A percentile compares a stretch with the other conserved stretches of the same genome.
Evolutionary conservation across 2,888 invertebrate genomes (phyloP).

Genomic region (Epistrophe grossulariae): DNA sequence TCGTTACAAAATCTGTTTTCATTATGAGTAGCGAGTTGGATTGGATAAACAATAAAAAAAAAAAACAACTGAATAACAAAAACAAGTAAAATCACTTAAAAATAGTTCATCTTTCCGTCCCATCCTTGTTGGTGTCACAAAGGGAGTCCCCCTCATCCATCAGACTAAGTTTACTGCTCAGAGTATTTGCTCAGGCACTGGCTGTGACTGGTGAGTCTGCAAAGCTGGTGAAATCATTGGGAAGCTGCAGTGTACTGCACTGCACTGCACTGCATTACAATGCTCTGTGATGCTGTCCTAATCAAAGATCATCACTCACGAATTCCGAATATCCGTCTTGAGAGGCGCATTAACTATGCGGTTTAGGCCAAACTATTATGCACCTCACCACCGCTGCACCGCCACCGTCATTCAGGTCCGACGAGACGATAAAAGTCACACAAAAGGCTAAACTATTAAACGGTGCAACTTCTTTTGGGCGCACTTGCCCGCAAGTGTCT

Average conservation of each 20-base stretch:
- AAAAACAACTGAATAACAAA: constrained; percentile 5
- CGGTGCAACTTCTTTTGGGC: constrained; percentile 27
- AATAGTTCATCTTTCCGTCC: constrained; percentile 65
- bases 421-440: constrained; percentile 51
- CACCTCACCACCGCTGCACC: too few relatives aligned
- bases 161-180: neutral
- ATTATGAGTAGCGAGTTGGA: constrained; percentile 59
- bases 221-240: constrained; percentile 28
- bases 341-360: constrained; percentile 50
- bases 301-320: constrained; percentile 76
- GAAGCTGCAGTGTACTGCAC: neutral
- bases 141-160: constrained; percentile 48
- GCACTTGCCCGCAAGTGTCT: constrained; percentile 59
- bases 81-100: constrained; percentile 70
- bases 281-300: constrained; percentile 61
- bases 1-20: constrained; percentile 74
- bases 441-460: constrained; percentile 45
- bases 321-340: constrained; percentile 69
- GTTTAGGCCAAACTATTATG: constrained; percentile 51
- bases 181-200: neutral
- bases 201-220: constrained; percentile 7
- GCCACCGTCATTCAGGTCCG: neutral
- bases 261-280: constrained; percentile 13
- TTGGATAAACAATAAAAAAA: neutral
- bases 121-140: constrained; percentile 63